Evolutionary conservation across 2,888 invertebrate species (phyloP).

Genomic region (Euphydryas editha): DNA sequence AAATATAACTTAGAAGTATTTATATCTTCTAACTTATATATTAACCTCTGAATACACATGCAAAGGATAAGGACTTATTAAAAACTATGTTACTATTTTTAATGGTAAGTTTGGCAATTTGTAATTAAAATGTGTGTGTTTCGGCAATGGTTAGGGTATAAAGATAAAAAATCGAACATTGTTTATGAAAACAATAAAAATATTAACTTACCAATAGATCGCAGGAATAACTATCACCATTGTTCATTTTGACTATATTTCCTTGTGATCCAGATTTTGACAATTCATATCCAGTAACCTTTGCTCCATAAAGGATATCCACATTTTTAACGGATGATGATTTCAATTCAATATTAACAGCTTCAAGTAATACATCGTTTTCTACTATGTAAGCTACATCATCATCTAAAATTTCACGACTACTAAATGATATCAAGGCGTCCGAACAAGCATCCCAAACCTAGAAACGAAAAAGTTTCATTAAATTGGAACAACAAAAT

Average conservation of each 20-base stretch:
- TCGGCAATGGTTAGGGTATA: no score
- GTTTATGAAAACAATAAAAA: slow-evolving; percentile 10
- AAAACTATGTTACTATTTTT: no score
- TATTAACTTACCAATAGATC: slow-evolving; percentile 86
- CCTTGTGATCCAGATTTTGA: slow-evolving; percentile 57
- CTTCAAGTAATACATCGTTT: slow-evolving; percentile 93
- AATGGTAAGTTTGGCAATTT: no score
- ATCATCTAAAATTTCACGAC: slow-evolving; percentile 86
- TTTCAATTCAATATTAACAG: slow-evolving; percentile 86
- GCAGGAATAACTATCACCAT: slow-evolving; percentile 86
- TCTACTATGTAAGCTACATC: slow-evolving; percentile 96
- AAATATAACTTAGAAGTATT: no score
- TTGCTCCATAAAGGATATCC: slow-evolving; percentile 87
- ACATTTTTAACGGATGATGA: slow-evolving; percentile 81
- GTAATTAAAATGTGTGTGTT: no score
- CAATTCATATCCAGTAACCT: slow-evolving; percentile 86
- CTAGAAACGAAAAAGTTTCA: slow-evolving; percentile 69
- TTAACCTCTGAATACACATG: no score
- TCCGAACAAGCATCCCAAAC: slow-evolving; percentile 97
- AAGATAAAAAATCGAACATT: background rate
- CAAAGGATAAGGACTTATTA: no score
- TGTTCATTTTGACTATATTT: slow-evolving; percentile 83
- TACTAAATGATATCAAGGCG: slow-evolving; percentile 93
- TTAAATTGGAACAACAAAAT: background rate
- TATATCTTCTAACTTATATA: no score